phyloP scores from a whole-genome alignment of 1,140 invertebrate genomes.

The Saccostrea echinata region DNA sequence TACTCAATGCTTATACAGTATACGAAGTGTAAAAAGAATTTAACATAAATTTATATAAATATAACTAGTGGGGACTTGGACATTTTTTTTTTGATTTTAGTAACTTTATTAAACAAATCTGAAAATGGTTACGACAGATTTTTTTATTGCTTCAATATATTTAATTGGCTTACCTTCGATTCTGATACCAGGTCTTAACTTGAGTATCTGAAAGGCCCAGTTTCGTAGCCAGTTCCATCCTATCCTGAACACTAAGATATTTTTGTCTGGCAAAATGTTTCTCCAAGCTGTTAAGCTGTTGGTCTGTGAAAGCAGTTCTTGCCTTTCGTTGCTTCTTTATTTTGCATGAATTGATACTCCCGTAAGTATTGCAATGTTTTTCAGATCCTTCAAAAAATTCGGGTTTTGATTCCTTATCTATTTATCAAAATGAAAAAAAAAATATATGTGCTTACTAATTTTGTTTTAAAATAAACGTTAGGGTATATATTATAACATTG shows the following conservation, averaged over 20 bases:
- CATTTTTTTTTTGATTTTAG: no score
- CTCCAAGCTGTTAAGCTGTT: slow-evolving; percentile 96
- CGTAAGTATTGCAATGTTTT: background rate
- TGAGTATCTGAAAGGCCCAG: slow-evolving; percentile 97
- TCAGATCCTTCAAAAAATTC: background rate
- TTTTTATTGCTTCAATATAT: background rate
- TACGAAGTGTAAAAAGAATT: background rate
- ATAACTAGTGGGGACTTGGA: background rate
- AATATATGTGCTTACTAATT: background rate
- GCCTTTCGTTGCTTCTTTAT: slow-evolving; percentile 97
- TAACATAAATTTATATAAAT: background rate
- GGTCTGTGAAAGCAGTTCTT: slow-evolving; percentile 98
- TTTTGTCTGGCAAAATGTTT: slow-evolving; percentile 99
- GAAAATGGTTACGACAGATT: background rate
- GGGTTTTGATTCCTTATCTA: no score
- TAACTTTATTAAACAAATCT: background rate
- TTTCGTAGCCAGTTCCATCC: slow-evolving; percentile 98
- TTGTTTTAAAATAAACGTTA: no score
- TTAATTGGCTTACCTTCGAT: slow-evolving; percentile 90
- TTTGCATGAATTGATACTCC: slow-evolving; percentile 6
- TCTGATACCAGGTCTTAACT: slow-evolving; percentile 99
- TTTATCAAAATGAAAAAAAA: background rate
- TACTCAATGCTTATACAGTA: background rate
- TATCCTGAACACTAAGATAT: slow-evolving; percentile 98
- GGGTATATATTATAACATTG: no score